Percentiles rank a stretch among this genome's conserved stretches.
Conservation (phyloP, 1,140 invertebrate species). For the Heliconius hewitsoni region DNA sequence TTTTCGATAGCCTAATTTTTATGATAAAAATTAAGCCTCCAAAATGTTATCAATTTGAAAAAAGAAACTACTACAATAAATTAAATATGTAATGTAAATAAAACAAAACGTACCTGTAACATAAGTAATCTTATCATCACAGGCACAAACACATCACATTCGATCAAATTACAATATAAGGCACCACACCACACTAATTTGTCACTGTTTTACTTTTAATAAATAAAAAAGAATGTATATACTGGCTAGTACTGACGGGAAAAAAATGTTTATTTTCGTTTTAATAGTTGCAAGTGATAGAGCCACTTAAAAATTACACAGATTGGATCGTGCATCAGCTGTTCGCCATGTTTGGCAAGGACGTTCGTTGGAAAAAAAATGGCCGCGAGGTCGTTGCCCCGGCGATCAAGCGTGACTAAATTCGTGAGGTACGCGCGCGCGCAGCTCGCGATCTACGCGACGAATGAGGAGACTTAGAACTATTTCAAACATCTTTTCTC, state of each 20-base stretch:
- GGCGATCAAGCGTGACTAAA: constrained; percentile 57
- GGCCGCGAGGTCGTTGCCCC: constrained; percentile 60
- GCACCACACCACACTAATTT: constrained; percentile 22
- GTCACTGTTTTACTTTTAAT: constrained; percentile 13
- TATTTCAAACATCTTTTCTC: constrained; percentile 76
- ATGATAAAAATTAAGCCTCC: background rate
- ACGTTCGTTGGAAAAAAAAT: constrained; percentile 60
- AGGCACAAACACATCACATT: constrained; percentile 17
- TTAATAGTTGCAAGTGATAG: background rate
- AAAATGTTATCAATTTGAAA: background rate
- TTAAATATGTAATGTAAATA: background rate
- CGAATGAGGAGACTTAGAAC: constrained; percentile 74
- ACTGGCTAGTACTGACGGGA: background rate
- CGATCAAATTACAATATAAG: constrained; percentile 4
- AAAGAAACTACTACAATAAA: background rate
- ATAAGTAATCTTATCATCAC: constrained; percentile 2
- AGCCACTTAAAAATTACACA: constrained; percentile 41
- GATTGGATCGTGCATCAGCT: constrained; percentile 56
- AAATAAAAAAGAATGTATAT: background rate
- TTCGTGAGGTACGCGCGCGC: constrained; percentile 55
- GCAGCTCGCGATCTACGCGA: constrained; percentile 62
- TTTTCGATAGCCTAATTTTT: background rate
- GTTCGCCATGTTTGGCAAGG: constrained; percentile 60
- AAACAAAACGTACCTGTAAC: constrained; percentile 11
- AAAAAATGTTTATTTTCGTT: constrained; percentile 15